Base-by-base conservation (phyloP, 1,140 invertebrate genomes). In the Calephelis nemesis region DNA sequence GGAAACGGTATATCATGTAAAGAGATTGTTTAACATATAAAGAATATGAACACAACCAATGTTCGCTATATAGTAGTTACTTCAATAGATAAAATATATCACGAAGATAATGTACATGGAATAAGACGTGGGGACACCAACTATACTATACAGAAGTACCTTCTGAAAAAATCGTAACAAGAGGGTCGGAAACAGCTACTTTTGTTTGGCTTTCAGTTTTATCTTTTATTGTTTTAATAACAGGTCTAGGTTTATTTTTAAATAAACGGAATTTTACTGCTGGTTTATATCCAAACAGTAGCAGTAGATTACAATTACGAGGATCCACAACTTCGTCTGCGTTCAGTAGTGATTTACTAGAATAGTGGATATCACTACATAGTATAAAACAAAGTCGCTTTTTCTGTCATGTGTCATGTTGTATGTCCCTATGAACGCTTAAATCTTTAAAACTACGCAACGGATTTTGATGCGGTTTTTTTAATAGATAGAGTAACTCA, bases 51-150 rank as follows among this genome's bases (percentile, higher is more conserved):
- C 62, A 74, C 62, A 13, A 72, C 67, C 42, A 63, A 64, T 47
- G 72, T 74, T 11, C 74, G 73, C 62, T 68, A 68, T 47, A 66
- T 88, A 0, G 77, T 83, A 70, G 76, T 90, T 10, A 90, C 85
- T 39, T 82, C 87, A 49, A 70, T 86, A 7, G 67, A 88, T 62
- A 87, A 88, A 73, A 72, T 86, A 63, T 90, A 81, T 69, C 83
- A 90, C 49, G 87, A 90, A 67, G 87, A 90, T 65, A 90, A 90
- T 68, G 87, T 88, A 4, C 73, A 87, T 62, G 87, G 87, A 42
- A 90, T 90, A 60, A 78, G 71, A 72, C 88, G 87, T 80, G 85
- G 87, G 40, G 73, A 84, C 68, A 48, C 48, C n/a, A 67, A 65
- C 9, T 49, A 66, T 50, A 63, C 47, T 7, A 62, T 60, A 72